Conservation (phyloP, 2,113 vertebrate species). For the Carlito syrichta region DNA sequence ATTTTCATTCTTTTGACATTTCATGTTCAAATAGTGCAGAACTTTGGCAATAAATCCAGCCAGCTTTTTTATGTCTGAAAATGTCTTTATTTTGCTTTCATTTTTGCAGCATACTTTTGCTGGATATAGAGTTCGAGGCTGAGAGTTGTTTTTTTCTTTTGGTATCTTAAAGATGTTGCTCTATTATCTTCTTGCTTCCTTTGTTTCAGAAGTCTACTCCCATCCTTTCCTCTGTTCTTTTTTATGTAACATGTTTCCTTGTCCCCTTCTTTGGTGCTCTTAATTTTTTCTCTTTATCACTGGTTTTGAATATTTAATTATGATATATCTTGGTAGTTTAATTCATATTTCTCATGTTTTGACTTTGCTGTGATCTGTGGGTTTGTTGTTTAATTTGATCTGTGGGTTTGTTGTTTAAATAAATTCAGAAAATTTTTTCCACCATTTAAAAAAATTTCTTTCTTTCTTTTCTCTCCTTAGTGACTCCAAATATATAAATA, state of each 20-base stretch:
- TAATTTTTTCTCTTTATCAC: not conserved
- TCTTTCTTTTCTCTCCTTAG: not conserved
- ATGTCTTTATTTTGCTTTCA: conserved; percentile 6
- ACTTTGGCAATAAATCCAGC: not conserved
- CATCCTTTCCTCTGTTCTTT: not conserved
- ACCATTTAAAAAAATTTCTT: not conserved
- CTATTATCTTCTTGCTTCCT: not conserved
- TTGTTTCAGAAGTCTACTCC: not conserved
- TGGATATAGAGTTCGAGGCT: not conserved
- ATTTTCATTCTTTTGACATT: not conserved
- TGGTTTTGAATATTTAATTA: not conserved
- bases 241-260: not conserved
- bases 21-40: not conserved
- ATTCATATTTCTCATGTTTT: not conserved
- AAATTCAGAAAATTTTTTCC: not conserved
- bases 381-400: not conserved
- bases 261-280: not conserved
- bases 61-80: not conserved
- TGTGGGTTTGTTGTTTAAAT: not conserved
- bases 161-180: not conserved
- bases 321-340: not conserved
- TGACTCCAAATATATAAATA: not conserved
- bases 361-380: not conserved
- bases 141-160: not conserved
- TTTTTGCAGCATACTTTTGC: conserved; percentile 16